Evolutionary conservation across 1,140 invertebrate species (phyloP).

Genomic region (Trachymyrmex septentrionalis): DNA sequence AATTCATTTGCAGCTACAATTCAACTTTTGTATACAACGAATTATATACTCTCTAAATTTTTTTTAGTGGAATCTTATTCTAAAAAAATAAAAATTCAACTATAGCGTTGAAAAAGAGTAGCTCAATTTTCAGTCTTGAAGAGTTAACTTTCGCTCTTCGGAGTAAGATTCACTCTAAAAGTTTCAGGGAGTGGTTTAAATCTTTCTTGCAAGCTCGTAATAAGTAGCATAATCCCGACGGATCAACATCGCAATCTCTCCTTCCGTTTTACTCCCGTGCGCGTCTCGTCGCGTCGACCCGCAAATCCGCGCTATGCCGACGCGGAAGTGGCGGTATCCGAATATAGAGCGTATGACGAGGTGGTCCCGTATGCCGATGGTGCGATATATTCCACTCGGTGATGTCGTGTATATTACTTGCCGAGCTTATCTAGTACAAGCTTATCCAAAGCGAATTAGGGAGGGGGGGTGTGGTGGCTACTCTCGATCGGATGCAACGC

Average conservation of each 20-base stretch:
- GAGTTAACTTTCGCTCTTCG: too few species aligned
- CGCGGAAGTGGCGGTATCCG: constrained; percentile 5
- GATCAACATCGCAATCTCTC: not conserved
- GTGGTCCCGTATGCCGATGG: not conserved
- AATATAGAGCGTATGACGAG: constrained; percentile 37
- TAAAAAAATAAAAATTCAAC: too few species aligned
- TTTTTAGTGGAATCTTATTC: too few species aligned
- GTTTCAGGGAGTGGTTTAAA: not conserved
- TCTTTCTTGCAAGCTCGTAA: not conserved
- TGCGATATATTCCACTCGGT: not conserved
- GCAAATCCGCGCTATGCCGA: constrained; percentile 22
- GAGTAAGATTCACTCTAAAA: too few species aligned
- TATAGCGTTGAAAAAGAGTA: too few species aligned
- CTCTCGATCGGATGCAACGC: constrained; percentile 3
- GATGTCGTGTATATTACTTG: constrained; percentile 48
- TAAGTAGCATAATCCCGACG: not conserved
- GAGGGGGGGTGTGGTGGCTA: not conserved
- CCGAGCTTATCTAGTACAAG: constrained; percentile 10
- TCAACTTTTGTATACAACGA: not conserved
- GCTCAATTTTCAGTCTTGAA: too few species aligned
- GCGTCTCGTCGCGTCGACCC: not conserved
- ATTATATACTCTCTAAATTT: not conserved
- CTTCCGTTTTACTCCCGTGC: not conserved
- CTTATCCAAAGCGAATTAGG: not conserved
- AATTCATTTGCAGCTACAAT: not conserved